Evolutionary conservation across 2,888 invertebrate genomes (phyloP), one percentile per base, ranked within the genome.

Genomic region (Mesorhabditis sp.): DNA sequence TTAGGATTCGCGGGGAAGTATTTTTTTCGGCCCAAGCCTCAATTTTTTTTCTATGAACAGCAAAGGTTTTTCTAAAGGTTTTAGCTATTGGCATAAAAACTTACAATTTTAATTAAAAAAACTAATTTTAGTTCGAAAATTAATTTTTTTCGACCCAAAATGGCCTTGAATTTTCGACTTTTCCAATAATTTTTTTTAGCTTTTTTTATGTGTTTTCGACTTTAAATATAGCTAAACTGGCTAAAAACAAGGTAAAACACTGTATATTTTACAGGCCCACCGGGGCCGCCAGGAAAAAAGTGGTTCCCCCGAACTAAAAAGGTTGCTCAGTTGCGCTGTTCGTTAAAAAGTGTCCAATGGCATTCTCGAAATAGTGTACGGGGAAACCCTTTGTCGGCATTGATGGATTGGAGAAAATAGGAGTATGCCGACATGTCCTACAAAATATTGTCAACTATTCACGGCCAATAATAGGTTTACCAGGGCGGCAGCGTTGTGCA

Each of bases 401-500:
- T 95, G 95, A 87, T 10, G 76, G 74, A 7, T 77, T 72, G 5
- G 76, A 72, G 66, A 62, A 76, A 76, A 5, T 78, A 69, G 5
- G 82, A 72, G 15, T 80, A 68, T 4, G 80, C 82, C 5, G 82
- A 79, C 82, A 84, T 82, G 75, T 84, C 84, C 61, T 73, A 65
- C 15, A 3, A 4, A n/a, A 10, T 43, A 3, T 28, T 15, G 5
- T 4, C 7, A 41, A 45, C 5, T 4, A 7, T 43, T 43, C 44
- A 66, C 43, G 4, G 10, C 43, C 7, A 42, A 28, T n/a, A 65
- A 65, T n/a, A 65, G 6, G 42, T 4, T 78, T 74, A 87, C 88
- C 66, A 95, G 88, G 4, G 97, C 95, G 7, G 96, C 95, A 0
- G 97, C 95, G 63, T 83, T 79, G 86, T 96, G 93, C 44, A 95